Evolutionary conservation across 37 sponge, comb jelly and placozoan species (phyloP).

Genomic region (Cladorhizidae sp.): DNA sequence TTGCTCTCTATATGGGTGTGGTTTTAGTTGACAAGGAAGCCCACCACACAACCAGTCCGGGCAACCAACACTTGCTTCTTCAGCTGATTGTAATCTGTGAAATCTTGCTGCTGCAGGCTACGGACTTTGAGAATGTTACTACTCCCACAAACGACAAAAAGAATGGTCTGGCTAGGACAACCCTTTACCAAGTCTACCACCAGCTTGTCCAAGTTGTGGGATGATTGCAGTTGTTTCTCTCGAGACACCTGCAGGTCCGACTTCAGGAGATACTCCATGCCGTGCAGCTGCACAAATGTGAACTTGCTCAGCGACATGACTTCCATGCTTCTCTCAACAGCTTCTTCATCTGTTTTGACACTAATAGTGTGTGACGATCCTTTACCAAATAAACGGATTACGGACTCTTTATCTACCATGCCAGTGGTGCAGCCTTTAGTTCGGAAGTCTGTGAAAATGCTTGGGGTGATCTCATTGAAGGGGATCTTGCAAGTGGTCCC

Average conservation of each 20-base stretch:
- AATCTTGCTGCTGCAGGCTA: slow-evolving; percentile 12
- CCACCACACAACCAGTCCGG: slow-evolving; percentile 34
- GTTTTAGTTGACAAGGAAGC: not conserved
- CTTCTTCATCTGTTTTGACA: slow-evolving; percentile 36
- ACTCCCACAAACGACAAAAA: slow-evolving; percentile 61
- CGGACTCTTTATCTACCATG: slow-evolving; percentile 54
- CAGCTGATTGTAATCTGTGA: not conserved
- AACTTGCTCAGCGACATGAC: slow-evolving; percentile 24
- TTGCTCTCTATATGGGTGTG: no score
- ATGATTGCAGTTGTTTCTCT: not conserved
- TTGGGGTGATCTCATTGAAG: slow-evolving; percentile 13
- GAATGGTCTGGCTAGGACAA: slow-evolving; percentile 31
- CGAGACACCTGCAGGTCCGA: no score
- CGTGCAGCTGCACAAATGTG: slow-evolving; percentile 64
- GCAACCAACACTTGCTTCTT: slow-evolving; percentile 33
- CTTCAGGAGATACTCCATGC: slow-evolving; percentile 37
- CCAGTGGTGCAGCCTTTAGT: slow-evolving; percentile 10
- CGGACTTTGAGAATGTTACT: slow-evolving; percentile 40
- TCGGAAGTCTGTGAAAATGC: slow-evolving; percentile 39
- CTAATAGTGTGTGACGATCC: not conserved
- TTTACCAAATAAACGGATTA: slow-evolving; percentile 25
- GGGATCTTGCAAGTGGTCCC: slow-evolving; percentile 43
- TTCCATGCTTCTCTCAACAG: slow-evolving; percentile 18
- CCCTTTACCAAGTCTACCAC: slow-evolving; percentile 13
- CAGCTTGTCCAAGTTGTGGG: slow-evolving; percentile 18